A percentile compares a stretch with the other conserved stretches of the same genome.
These are phyloP conservation scores for Poecile atricapillus DNA, from an alignment of 2,113 vertebrate species.

Conservation along the genomic window DNA sequence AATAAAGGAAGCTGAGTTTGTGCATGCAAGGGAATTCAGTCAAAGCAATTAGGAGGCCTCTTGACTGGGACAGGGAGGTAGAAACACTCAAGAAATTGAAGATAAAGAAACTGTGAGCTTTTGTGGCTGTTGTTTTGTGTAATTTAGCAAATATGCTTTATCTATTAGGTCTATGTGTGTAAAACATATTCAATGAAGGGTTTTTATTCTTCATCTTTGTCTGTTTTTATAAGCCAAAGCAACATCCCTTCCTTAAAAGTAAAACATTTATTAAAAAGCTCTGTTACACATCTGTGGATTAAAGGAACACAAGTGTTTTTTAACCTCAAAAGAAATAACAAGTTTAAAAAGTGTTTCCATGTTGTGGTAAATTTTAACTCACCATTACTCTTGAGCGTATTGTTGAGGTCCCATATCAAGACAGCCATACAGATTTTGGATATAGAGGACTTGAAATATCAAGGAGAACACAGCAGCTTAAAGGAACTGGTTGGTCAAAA, in stretches of 20 bases:
- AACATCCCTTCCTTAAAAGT: neutral
- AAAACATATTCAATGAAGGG: neutral
- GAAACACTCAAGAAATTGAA: neutral
- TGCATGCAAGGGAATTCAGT: neutral
- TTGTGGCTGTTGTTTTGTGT: neutral
- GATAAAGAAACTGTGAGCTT: neutral
- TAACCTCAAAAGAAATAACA: neutral
- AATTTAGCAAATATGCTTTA: neutral
- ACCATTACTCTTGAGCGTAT: neutral
- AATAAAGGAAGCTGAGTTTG: neutral
- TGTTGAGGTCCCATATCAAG: neutral
- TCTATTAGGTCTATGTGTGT: neutral
- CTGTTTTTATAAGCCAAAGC: neutral
- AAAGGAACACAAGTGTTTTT: neutral
- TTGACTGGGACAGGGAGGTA: neutral
- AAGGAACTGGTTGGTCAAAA: neutral
- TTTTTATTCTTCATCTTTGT: neutral
- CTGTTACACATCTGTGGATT: neutral
- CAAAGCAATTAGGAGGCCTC: neutral
- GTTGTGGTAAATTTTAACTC: neutral
- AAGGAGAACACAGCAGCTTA: neutral
- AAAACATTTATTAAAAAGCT: neutral
- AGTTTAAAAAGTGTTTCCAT: neutral
- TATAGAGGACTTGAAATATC: neutral
- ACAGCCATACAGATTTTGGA: neutral